Evolutionary conservation across 2,113 vertebrate species (phyloP), one percentile per base, ranked within the genome.

Genomic region (Hippocampus mohnikei): DNA sequence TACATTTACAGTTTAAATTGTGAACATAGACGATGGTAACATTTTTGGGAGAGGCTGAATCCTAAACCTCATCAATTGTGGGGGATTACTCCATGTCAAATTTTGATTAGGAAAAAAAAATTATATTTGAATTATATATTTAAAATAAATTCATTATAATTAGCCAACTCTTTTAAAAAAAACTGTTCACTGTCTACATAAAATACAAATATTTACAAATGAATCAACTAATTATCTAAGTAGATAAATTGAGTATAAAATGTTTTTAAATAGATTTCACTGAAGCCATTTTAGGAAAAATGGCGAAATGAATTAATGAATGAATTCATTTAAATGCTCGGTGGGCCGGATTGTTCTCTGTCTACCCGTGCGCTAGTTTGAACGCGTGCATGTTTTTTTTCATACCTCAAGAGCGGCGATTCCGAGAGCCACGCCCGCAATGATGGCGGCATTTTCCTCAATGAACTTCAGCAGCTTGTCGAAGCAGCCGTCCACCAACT

Each of bases 371-470:
- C 46, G 15, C 3, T 56, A 55, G 21, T 23, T 1, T 27, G 4
- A 50, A 50, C 6, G 12, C 1, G 23, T 18, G 27, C 6, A 23
- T 42, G 12, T n/a, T n/a, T 42, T 21, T 29, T 55, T 42, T 61
- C 33, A 9, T 91, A 94, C 93, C 93, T 94, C 91, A 1, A 94
- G 74, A 5, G 53, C 87, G 21, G 83, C 81, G 7, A 93, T 86
- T 41, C 81, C 92, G 1, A 92, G 41, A 6, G 82, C 89, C 23
- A 93, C 88, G 1, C 25, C 90, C 33, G 84, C 91, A 8, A 93
- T 33, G 46, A 93, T 67, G 18, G 69, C 3, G 5, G 84, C 75
- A 0, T 94, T 92, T 0, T 86, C 61, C 66, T 88, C 59, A 4
- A 94, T 76, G 41, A 89, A 79, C 0, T 68, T 7, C 66, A 91